These are phyloP conservation scores for Puffinus mauretanicus DNA, from an alignment of 2,113 vertebrate species.

Conservation along the genomic window DNA sequence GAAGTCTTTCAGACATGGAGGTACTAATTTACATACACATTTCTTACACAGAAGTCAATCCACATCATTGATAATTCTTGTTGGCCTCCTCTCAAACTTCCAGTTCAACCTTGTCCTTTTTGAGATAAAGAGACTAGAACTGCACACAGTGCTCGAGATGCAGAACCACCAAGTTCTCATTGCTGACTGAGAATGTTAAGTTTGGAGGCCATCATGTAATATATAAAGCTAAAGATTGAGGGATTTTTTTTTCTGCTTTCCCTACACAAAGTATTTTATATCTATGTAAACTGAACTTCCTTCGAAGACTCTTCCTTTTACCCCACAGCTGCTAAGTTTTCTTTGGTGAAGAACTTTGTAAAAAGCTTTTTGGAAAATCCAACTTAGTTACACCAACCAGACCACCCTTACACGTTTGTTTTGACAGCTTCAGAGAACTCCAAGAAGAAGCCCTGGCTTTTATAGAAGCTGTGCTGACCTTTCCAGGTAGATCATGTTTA, in stretches of 20 bases:
- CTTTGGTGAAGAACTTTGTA: background rate
- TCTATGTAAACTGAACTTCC: background rate
- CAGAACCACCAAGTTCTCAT: background rate
- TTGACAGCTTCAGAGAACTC: background rate
- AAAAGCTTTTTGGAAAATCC: background rate
- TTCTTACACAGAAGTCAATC: background rate
- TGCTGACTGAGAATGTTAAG: background rate
- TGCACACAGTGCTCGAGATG: background rate
- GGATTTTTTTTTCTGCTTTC: accelerated
- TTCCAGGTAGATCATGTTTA: background rate
- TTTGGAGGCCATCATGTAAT: background rate
- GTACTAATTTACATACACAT: background rate
- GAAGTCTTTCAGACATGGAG: background rate
- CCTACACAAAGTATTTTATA: background rate
- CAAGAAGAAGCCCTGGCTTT: background rate
- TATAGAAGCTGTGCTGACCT: background rate
- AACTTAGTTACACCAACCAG: background rate
- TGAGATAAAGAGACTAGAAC: background rate
- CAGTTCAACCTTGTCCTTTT: background rate
- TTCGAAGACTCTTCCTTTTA: background rate
- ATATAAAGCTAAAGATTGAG: background rate
- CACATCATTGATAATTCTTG: background rate
- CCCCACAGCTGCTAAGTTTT: background rate
- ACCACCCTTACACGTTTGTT: background rate
- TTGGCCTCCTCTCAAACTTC: background rate